phyloP scores from a whole-genome alignment of 2,888 invertebrate species.

The Lamellibrachia columna region DNA sequence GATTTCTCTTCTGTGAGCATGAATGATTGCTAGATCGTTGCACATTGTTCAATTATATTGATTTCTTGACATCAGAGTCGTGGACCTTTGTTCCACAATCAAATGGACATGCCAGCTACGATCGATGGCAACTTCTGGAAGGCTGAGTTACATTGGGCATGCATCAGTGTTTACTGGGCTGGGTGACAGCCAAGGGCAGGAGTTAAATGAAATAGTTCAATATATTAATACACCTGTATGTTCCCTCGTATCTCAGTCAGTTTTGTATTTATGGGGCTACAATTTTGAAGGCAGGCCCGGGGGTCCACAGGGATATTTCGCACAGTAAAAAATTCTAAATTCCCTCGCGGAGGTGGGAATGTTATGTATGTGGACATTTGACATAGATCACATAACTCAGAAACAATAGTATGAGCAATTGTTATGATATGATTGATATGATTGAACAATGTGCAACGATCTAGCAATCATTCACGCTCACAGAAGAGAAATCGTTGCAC shows the following conservation, averaged over 20 bases:
- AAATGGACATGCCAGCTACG: background rate
- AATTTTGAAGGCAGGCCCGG: too few species aligned
- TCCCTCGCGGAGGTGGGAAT: too few species aligned
- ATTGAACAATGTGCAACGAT: background rate
- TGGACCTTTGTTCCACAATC: background rate
- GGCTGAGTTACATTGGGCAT: background rate
- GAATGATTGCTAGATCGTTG: background rate
- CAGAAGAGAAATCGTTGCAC: background rate
- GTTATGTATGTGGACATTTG: too few species aligned
- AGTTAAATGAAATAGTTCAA: background rate
- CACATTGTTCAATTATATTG: constrained; percentile 9
- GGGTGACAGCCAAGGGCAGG: background rate
- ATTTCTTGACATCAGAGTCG: background rate
- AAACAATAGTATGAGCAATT: too few species aligned
- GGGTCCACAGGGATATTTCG: too few species aligned
- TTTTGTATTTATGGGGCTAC: too few species aligned
- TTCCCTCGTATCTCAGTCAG: too few species aligned
- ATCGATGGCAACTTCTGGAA: background rate
- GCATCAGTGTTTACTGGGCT: background rate
- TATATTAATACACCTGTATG: too few species aligned
- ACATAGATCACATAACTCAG: too few species aligned
- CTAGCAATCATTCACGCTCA: background rate
- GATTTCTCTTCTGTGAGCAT: background rate
- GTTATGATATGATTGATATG: background rate
- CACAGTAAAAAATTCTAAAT: too few species aligned